A percentile compares a stretch with the other conserved stretches of the same genome.
Conservation (phyloP, 2,888 invertebrate genomes). For the Drosophila siamana region DNA sequence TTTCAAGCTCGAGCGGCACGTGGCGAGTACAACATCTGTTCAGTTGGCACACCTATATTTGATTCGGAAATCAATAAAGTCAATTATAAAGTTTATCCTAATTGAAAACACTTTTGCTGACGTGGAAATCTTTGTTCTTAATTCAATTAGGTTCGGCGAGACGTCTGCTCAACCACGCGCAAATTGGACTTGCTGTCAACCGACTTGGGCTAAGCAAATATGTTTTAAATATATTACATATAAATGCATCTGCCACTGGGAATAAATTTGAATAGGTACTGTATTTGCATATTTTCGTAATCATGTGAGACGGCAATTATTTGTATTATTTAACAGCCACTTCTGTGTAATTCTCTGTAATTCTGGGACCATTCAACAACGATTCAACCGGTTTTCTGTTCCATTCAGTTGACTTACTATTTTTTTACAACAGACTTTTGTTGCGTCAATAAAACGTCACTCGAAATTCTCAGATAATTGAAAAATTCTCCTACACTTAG, state of each 20-base stretch:
- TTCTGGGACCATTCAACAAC: neutral
- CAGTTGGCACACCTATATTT: constrained; percentile 8
- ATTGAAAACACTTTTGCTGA: constrained; percentile 10
- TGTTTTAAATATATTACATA: neutral
- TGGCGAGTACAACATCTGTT: neutral
- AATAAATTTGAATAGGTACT: neutral
- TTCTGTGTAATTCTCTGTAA: constrained; percentile 3
- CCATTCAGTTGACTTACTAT: constrained; percentile 28
- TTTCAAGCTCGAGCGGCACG: constrained; percentile 3
- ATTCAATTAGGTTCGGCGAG: neutral
- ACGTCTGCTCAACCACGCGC: neutral
- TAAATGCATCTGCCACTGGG: neutral
- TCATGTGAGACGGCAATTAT: constrained; percentile 33
- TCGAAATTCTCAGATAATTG: neutral
- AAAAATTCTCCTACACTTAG: constrained; percentile 2
- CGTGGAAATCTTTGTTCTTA: neutral
- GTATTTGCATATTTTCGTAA: neutral
- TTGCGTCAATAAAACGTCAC: constrained; percentile 21
- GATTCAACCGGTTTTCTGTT: constrained; percentile 30
- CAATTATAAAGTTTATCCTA: constrained; percentile 46
- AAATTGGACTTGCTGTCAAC: neutral
- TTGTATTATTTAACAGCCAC: constrained; percentile 5
- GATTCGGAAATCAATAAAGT: constrained; percentile 5
- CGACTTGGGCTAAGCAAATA: neutral
- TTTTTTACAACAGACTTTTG: constrained; percentile 7